phyloP scores from a whole-genome alignment of 1,140 invertebrate species.

The Cotesia chilonis region DNA sequence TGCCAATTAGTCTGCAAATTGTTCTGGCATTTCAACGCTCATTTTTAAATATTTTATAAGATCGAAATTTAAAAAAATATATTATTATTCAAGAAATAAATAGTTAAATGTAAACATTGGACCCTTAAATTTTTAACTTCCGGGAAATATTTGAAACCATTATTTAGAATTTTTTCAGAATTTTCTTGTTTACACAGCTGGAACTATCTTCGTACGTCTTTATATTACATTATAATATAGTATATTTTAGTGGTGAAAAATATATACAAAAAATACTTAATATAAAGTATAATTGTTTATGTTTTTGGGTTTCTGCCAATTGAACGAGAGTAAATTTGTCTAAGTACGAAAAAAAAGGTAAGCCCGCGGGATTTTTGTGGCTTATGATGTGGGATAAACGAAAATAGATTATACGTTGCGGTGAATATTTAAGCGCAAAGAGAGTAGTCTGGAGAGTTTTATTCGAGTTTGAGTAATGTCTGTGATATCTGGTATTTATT shows the following conservation, averaged over 20 bases:
- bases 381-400: constrained; percentile 12
- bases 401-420: constrained; percentile 3
- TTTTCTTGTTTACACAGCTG: too few species aligned
- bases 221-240: too few species aligned
- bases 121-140: too few species aligned
- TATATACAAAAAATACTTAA: background rate
- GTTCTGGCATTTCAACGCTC: constrained; percentile 24
- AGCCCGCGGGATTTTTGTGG: constrained; percentile 6
- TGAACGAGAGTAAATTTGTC: background rate
- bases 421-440: too few species aligned
- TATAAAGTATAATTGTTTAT: background rate
- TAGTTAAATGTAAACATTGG: too few species aligned
- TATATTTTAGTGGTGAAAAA: background rate
- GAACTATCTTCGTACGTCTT: too few species aligned
- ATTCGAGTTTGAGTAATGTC: too few species aligned
- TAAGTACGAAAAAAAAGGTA: background rate
- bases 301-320: constrained; percentile 4
- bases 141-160: too few species aligned
- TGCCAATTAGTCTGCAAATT: constrained; percentile 54
- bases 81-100: background rate
- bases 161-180: too few species aligned
- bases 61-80: background rate
- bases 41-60: constrained; percentile 12
- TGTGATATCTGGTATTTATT: too few species aligned
- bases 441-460: too few species aligned